phyloP scores from a whole-genome alignment of 1,140 invertebrate species.

The Diabrotica virgifera region DNA sequence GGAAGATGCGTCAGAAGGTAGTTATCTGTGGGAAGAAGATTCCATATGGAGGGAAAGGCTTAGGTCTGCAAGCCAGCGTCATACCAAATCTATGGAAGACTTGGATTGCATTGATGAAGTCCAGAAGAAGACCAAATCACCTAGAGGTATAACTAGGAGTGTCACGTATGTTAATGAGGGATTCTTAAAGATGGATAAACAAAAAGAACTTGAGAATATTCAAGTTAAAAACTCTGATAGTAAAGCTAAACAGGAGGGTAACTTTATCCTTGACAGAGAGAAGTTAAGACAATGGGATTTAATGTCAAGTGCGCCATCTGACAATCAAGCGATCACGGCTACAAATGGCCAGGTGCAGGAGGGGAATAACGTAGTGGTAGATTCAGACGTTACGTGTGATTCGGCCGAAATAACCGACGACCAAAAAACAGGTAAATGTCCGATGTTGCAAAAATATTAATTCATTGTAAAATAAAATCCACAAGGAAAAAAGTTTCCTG shows the following conservation, averaged over 20 bases:
- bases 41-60: conserved; percentile 75
- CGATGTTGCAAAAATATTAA: conserved; percentile 9
- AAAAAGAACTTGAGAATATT: conserved; percentile 35
- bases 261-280: conserved; percentile 76
- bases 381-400: conserved; percentile 49
- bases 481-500: too few species aligned
- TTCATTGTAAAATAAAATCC: too few species aligned
- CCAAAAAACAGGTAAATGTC: conserved; percentile 46
- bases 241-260: conserved; percentile 40
- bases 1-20: conserved; percentile 47
- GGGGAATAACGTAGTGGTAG: conserved; percentile 51
- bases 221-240: conserved; percentile 33
- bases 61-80: conserved; percentile 71
- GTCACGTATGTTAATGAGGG: conserved; percentile 74
- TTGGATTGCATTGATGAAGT: conserved; percentile 58
- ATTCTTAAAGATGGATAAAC: conserved; percentile 54
- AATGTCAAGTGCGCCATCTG: conserved; percentile 67
- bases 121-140: conserved; percentile 37
- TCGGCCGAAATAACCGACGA: conserved; percentile 43
- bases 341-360: conserved; percentile 52
- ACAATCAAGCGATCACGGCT: conserved; percentile 36
- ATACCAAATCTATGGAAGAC: conserved; percentile 77
- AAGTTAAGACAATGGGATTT: conserved; percentile 83
- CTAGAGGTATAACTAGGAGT: conserved; percentile 55
- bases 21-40: conserved; percentile 81